Percentiles rank a stretch among this genome's conserved stretches.
Evolutionary conservation across 2,888 invertebrate species (phyloP).

Genomic region (Apantesis nais): DNA sequence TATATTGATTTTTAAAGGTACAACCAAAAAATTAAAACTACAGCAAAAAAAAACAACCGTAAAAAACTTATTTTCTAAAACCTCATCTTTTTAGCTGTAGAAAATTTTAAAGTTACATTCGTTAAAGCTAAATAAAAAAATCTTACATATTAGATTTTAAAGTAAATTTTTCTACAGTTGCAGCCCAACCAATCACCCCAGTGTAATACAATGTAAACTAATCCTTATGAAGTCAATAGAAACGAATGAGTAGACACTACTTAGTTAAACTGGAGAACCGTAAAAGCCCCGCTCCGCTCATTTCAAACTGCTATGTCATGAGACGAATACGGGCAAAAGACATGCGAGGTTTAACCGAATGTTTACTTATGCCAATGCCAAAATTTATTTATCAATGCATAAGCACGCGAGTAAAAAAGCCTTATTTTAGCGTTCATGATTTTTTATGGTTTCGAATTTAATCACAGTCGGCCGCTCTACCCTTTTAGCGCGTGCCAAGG

Average conservation of each 20-base stretch:
- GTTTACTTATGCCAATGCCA: constrained; percentile 47
- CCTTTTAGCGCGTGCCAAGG: constrained; percentile 50
- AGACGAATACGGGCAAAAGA: constrained; percentile 41
- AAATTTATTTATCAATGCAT: constrained; percentile 51
- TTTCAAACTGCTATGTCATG: background rate
- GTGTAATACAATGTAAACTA: background rate
- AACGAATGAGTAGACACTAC: background rate
- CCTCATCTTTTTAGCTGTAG: too few species aligned
- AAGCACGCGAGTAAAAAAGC: constrained; percentile 50
- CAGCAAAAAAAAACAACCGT: too few species aligned
- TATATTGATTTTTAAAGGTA: too few species aligned
- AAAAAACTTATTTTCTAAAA: too few species aligned
- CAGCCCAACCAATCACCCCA: too few species aligned
- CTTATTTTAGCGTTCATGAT: constrained; percentile 55
- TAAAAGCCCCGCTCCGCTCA: constrained; percentile 8
- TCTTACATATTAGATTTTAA: too few species aligned
- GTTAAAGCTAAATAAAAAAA: too few species aligned
- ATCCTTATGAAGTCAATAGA: background rate
- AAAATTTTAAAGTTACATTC: too few species aligned
- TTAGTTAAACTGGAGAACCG: background rate
- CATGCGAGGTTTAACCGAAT: constrained; percentile 53
- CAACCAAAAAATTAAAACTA: too few species aligned
- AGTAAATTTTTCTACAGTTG: too few species aligned
- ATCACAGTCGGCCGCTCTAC: constrained; percentile 61
- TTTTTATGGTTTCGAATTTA: constrained; percentile 76